These are phyloP conservation scores for Caenorhabditis japonica DNA, from an alignment of 2,888 invertebrate species.

Conservation along the genomic window DNA sequence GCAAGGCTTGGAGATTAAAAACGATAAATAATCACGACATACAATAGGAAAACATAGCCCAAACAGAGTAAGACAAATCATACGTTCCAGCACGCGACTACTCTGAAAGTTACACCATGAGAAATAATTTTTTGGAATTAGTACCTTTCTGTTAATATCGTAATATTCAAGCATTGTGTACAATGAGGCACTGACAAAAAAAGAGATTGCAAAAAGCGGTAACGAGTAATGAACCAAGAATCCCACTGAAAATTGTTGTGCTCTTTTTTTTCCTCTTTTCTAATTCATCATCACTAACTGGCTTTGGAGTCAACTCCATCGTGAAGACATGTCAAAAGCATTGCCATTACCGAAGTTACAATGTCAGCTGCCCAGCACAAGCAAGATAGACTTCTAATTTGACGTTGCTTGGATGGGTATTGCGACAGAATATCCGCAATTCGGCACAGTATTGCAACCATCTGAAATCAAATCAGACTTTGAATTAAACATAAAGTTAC, in stretches of 20 bases:
- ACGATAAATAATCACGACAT: constrained; percentile 28
- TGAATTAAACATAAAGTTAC: too few relatives aligned
- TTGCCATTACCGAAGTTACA: constrained; percentile 21
- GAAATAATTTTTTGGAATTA: background rate
- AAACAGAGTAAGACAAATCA: constrained; percentile 34
- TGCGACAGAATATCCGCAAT: constrained; percentile 25
- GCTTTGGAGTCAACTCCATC: constrained; percentile 17
- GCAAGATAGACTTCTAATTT: constrained; percentile 26
- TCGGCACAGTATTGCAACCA: constrained; percentile 26
- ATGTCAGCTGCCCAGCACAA: constrained; percentile 22
- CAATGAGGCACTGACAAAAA: constrained; percentile 10
- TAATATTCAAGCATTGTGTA: constrained; percentile 37
- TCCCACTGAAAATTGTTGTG: constrained; percentile 49
- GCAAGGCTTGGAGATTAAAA: constrained; percentile 37
- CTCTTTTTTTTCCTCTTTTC: too few relatives aligned
- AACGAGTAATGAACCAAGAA: constrained; percentile 42
- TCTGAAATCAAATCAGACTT: constrained; percentile 13
- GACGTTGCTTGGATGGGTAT: constrained; percentile 5
- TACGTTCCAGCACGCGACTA: constrained; percentile 41
- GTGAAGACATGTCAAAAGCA: constrained; percentile 37
- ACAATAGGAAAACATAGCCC: constrained; percentile 42
- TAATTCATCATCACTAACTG: constrained; percentile 15
- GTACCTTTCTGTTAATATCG: constrained; percentile 25
- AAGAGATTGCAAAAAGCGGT: constrained; percentile 28
- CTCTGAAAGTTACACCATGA: constrained; percentile 19